phyloP scores from a whole-genome alignment of 2,888 invertebrate genomes.

The Spilarctia lutea region DNA sequence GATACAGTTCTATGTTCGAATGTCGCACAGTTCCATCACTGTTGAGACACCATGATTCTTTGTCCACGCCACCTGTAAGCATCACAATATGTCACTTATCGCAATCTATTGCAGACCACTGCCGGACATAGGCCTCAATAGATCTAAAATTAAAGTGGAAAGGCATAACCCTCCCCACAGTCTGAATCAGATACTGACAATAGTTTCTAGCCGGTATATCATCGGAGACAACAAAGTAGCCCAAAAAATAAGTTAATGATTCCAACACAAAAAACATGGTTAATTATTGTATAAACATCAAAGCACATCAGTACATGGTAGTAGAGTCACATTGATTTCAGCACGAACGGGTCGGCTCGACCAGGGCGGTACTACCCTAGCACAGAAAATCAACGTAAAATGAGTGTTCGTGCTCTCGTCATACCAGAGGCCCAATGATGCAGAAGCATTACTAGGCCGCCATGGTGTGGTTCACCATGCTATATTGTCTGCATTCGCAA shows the following conservation, averaged over 20 bases:
- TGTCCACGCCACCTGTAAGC: conserved; percentile 91
- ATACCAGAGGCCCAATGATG: too few relatives aligned
- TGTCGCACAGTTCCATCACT: conserved; percentile 96
- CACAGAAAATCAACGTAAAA: too few relatives aligned
- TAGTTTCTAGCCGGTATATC: not conserved
- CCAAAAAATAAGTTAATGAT: not conserved
- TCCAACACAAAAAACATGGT: not conserved
- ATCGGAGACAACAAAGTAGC: not conserved
- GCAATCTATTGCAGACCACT: too few relatives aligned
- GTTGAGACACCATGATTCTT: conserved; percentile 97
- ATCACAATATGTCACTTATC: not conserved
- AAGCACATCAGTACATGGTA: too few relatives aligned
- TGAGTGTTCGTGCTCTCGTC: too few relatives aligned
- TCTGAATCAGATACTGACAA: not conserved
- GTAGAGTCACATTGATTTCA: too few relatives aligned
- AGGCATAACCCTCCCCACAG: not conserved
- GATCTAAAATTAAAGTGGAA: not conserved
- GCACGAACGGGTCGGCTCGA: too few relatives aligned
- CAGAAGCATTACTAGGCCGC: too few relatives aligned
- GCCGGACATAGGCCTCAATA: not conserved
- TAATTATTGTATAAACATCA: not conserved
- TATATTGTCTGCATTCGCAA: too few relatives aligned
- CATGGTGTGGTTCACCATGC: too few relatives aligned
- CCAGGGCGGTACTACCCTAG: too few relatives aligned
- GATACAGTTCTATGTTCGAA: conserved; percentile 92